Evolutionary conservation across 2,888 invertebrate species (phyloP).

Genomic region (Spodoptera exigua): DNA sequence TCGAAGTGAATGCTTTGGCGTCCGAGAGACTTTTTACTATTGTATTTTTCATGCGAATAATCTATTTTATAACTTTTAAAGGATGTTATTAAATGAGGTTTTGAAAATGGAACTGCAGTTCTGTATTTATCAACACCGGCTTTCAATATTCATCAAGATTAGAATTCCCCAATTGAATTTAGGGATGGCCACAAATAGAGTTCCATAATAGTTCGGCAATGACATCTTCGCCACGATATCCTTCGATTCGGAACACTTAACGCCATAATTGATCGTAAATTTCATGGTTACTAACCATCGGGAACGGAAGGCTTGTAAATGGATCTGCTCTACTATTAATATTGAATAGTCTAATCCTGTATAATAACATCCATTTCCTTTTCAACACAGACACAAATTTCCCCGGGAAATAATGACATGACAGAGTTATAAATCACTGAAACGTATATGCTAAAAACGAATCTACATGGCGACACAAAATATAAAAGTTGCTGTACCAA

Average conservation of each 20-base stretch:
- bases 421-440: background rate
- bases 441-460: no score
- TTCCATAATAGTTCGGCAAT: constrained; percentile 24
- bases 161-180: constrained; percentile 26
- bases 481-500: background rate
- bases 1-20: no score
- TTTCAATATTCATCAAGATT: constrained; percentile 27
- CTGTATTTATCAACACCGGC: no score
- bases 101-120: no score
- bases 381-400: constrained; percentile 17
- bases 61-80: no score
- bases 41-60: no score
- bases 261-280: constrained; percentile 47
- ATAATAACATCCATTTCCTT: constrained; percentile 13
- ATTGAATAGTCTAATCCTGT: constrained; percentile 28
- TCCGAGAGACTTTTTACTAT: no score
- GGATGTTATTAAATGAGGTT: no score
- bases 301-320: constrained; percentile 44
- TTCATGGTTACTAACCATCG: constrained; percentile 50
- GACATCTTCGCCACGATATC: constrained; percentile 19
- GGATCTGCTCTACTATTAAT: constrained; percentile 26
- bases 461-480: background rate
- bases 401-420: background rate
- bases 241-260: constrained; percentile 40
- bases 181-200: constrained; percentile 33